These are phyloP conservation scores for Hyperoplus lanceolatus DNA, from an alignment of 2,797 vertebrate genomes.

Conservation along the genomic window DNA sequence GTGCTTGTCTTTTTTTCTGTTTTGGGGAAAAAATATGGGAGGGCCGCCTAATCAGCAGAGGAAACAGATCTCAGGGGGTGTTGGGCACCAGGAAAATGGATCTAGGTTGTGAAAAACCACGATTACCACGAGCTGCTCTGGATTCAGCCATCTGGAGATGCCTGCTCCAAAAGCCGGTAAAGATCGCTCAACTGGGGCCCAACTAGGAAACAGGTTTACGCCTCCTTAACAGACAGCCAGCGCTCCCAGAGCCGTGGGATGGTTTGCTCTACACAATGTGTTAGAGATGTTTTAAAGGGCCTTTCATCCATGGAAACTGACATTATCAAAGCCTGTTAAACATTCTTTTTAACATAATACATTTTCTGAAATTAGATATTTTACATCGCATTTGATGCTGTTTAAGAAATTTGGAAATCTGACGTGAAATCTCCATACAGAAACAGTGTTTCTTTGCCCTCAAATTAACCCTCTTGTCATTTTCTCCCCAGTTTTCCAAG, in stretches of 20 bases:
- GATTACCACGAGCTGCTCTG: slow-evolving; percentile 86
- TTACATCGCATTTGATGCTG: not conserved
- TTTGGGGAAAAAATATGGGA: slow-evolving; percentile 81
- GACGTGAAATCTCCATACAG: not conserved
- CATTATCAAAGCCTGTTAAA: not conserved
- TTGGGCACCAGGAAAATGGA: slow-evolving; percentile 87
- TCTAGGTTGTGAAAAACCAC: slow-evolving; percentile 87
- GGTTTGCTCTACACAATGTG: slow-evolving; percentile 21
- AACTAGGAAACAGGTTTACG: slow-evolving; percentile 86
- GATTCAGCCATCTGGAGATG: slow-evolving; percentile 88
- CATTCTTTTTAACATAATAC: not conserved
- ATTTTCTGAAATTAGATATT: slow-evolving; percentile 7
- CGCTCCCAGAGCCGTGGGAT: slow-evolving; percentile 59
- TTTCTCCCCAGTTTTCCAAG: slow-evolving; percentile 48
- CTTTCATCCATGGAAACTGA: not conserved
- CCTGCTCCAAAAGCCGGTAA: slow-evolving; percentile 85
- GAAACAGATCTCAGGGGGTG: slow-evolving; percentile 86
- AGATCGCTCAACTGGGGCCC: slow-evolving; percentile 82
- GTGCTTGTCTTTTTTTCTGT: slow-evolving; percentile 69
- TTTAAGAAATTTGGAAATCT: not conserved
- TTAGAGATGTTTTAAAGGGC: not conserved
- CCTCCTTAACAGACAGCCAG: slow-evolving; percentile 76
- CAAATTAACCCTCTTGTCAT: slow-evolving; percentile 35
- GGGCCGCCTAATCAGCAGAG: slow-evolving; percentile 85
- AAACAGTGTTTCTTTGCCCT: slow-evolving; percentile 19